Percentiles rank a stretch among this genome's conserved stretches.
Evolutionary conservation across 1,140 invertebrate species (phyloP).

Genomic region (Wasmannia auropunctata): DNA sequence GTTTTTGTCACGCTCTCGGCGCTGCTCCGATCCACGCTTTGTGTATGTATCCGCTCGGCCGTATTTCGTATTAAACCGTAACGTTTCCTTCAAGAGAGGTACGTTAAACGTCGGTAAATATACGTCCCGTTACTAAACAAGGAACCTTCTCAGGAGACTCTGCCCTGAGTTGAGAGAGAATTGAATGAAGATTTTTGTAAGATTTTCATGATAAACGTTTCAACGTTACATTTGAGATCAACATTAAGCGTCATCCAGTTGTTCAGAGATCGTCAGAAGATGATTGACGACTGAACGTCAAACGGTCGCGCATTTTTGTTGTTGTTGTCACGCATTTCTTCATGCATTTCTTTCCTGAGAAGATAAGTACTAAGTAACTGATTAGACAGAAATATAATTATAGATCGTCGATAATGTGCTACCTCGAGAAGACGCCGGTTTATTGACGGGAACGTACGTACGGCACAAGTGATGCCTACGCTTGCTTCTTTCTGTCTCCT

Average conservation of each 20-base stretch:
- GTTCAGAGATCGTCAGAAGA: neutral
- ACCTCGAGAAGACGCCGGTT: neutral
- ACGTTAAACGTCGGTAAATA: neutral
- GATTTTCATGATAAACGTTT: neutral
- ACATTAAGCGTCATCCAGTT: neutral
- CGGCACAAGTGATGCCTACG: neutral
- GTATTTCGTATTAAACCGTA: neutral
- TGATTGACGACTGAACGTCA: neutral
- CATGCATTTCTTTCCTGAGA: neutral
- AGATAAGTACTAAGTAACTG: too few relatives aligned
- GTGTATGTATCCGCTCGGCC: neutral
- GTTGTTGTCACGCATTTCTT: neutral
- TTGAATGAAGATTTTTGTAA: neutral
- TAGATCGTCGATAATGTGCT: neutral
- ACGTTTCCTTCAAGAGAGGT: conserved; percentile 37
- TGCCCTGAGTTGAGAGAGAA: neutral
- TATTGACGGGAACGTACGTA: neutral
- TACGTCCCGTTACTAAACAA: neutral
- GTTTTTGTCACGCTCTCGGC: conserved; percentile 63
- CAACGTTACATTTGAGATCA: neutral
- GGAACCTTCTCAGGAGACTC: neutral
- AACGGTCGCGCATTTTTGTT: too few relatives aligned
- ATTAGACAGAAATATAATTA: neutral
- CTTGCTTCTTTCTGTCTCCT: neutral
- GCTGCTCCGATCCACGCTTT: conserved; percentile 45